Base-by-base conservation (phyloP, 2,888 invertebrate genomes). In the Carterocephalus palaemon region DNA sequence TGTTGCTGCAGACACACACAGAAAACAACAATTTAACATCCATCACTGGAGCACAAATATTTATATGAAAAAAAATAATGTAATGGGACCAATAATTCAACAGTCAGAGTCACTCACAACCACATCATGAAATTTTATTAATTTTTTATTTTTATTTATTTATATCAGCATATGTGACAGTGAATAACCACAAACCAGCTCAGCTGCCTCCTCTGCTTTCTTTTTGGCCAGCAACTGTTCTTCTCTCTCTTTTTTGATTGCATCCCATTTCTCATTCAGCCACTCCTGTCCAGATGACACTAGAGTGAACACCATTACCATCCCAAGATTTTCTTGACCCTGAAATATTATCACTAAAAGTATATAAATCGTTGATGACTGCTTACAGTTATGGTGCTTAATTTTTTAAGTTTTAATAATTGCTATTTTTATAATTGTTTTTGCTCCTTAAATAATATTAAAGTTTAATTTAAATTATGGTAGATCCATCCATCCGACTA, bases 241-340 rank as follows among this genome's bases (percentile, higher is more conserved):
- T 63, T 95, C 93, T 60, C 90, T 88, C 39, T 89, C 87, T 54
- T 91, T 90, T 62, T 93, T 93, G 31, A 92, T 88, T 20, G 89
- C 89, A 69, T 97, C 97, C 90, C 94, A 95, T 60, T 92, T 92
- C 37, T 90, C 90, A 76, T 95, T 96, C 1, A 98, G 86, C 94
- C 96, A 96, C 75, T 98, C 98, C 69, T 97, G 95, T 2, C 96
- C 94, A 12, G 95, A 92, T 23, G 97, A 96, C 5, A 98, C 97
- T 60, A 99, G 77, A 13, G 97, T 97, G 73, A 98, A 99, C 26
- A 98, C 91, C 97, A 99, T 98, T 22, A 96, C 98, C 94, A 96
- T 98, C 1, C 99, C 99, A 39, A 98, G 69, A 81, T 97, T 98
- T 69, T 96, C 96, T 52, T 92, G 88, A 45, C 93, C 94, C 92